Base-by-base conservation (phyloP, 1,140 invertebrate genomes). In the Onthophagus taurus region DNA sequence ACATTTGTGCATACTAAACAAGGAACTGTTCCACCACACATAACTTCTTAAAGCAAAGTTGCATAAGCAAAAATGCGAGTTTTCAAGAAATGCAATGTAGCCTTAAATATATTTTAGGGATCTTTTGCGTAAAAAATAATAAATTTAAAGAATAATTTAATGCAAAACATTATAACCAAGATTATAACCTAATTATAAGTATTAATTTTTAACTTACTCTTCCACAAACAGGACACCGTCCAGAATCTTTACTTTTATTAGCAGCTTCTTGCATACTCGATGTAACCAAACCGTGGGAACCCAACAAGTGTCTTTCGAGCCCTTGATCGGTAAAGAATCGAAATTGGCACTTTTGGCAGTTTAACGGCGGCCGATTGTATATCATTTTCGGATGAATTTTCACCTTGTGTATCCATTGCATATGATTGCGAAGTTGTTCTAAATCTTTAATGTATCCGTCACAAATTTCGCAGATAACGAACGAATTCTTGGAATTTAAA, bases 371-470 rank as follows among this genome's bases (percentile, higher is more conserved):
- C 67, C 89, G 72, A 66, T 90, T 92, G 60, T 91, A 89, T 48
- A 93, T 90, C 89, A 93, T 93, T 69, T 93, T 93, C 47, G 89
- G 89, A 72, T 93, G 89, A 58, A 93, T 93, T 69, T 93, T 93
- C 38, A 93, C 88, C 77, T 93, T 92, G 61, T 93, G 90, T 59
- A 92, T 91, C 87, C 88, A 92, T 57, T 91, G 87, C 90, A 94
- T 94, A 60, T 94, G 90, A 65, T 90, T 92, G 48, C 89, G 71
- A 26, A 93, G 69, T 67, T 92, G 88, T 57, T 93, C 89, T 54
- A 93, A 72, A 68, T 93, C 89, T 71, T 93, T 93, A 42, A 94
- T 92, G 57, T 92, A 93, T 29, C 89, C 88, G 65, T 94, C 90
- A 66, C 90, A 94, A 51, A 94, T 94, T 71, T 94, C 90, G 65